Base-by-base conservation (phyloP, 2,113 vertebrate species). In the Nerophis ophidion region DNA sequence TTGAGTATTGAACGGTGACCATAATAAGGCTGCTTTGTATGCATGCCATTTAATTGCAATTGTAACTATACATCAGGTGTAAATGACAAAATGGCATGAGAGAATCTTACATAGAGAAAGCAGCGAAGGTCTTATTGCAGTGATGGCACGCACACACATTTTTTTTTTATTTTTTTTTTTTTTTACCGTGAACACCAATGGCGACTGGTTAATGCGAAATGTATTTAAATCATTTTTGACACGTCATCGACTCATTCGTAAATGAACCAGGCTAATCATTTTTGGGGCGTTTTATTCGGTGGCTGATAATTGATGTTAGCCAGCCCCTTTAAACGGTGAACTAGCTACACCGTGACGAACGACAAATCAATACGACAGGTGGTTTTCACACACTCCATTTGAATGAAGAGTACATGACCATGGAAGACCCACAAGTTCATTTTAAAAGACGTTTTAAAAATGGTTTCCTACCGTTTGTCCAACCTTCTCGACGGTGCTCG, bases 301-400 rank as follows among this genome's bases (percentile, higher is more conserved):
- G 60, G 14, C 38, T 64, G 47, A 50, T 58, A 6, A 51, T 70
- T 45, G 66, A 56, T 44, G 45, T 80, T 64, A 71, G 60, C 69
- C 62, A 79, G 61, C 38, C 8, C 10, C 8, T 34, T 34, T 6
- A 40, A 12, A 56, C 53, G 15, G 9, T 17, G 8, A 56, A 42
- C 42, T 42, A 19, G n/a, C 16, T 42, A 4, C 12, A 40, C n/a
- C 17, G 17, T 17, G 26, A 56, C 19, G 49, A 33, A 12, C 14
- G 12, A 5, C 11, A 12, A 42, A 56, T 56, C 16, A 42, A 56
- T 56, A 56, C 15, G n/a, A 56, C 54, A 56, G 38, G 54, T 56
- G 54, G 13, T 59, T 47, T 45, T 59, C 42, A 15, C 10, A 8
- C 2, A 3, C 11, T 49, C 42, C 8, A 52, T 15, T 8, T 42